Percentiles rank a stretch among this genome's conserved stretches.
Conservation (phyloP, 2,888 invertebrate species). For the Abrostola tripartita region DNA sequence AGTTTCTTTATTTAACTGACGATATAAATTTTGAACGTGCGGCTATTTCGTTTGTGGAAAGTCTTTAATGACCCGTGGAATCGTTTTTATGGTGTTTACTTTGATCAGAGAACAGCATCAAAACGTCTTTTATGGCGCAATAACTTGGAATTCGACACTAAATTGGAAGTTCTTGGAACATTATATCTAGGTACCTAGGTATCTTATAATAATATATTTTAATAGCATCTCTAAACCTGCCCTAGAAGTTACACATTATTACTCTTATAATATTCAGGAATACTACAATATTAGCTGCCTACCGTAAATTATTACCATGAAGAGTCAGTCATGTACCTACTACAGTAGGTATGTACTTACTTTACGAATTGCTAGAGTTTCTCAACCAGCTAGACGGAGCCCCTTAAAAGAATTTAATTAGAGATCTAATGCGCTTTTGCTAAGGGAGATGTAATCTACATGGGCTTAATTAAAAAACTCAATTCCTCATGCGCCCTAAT, state of each 20-base stretch:
- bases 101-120: conserved; percentile 79
- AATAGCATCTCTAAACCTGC: conserved; percentile 8
- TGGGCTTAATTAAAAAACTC: conserved; percentile 35
- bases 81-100: conserved; percentile 84
- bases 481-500: conserved; percentile 25
- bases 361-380: not conserved
- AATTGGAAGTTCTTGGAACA: conserved; percentile 65
- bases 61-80: conserved; percentile 81
- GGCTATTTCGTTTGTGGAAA: conserved; percentile 76
- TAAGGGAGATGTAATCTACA: conserved; percentile 31
- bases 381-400: conserved; percentile 20
- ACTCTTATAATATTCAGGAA: not conserved
- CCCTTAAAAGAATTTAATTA: conserved; percentile 44
- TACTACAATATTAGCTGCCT: not conserved
- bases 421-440: conserved; percentile 33
- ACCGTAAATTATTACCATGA: no score
- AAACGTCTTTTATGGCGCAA: conserved; percentile 77
- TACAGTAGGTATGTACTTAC: not conserved
- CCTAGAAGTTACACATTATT: conserved; percentile 2
- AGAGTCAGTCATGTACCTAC: not conserved
- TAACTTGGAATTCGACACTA: conserved; percentile 75
- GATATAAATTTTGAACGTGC: conserved; percentile 72
- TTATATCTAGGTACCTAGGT: conserved; percentile 34
- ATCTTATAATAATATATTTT: conserved; percentile 8
- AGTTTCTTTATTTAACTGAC: conserved; percentile 55